Evolutionary conservation across 2,113 vertebrate species (phyloP).

Genomic region (Shinisaurus crocodilurus): DNA sequence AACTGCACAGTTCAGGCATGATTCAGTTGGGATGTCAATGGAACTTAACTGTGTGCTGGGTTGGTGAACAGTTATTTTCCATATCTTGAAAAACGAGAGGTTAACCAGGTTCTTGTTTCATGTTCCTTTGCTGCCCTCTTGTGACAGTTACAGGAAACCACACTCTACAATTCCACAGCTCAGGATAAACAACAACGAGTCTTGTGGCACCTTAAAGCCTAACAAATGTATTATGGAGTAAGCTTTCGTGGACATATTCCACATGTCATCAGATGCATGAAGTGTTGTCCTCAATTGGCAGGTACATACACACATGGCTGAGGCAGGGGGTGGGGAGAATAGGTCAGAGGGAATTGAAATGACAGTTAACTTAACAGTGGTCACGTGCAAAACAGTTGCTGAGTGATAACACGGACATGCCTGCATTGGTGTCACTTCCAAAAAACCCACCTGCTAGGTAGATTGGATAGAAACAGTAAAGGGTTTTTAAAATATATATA

Average conservation of each 20-base stretch:
- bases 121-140: constrained; percentile 68
- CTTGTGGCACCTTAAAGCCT: too few species aligned
- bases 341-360: too few species aligned
- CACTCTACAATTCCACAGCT: neutral
- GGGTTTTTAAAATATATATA: neutral
- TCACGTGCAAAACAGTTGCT: too few species aligned
- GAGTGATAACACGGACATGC: too few species aligned
- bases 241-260: too few species aligned
- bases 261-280: too few species aligned
- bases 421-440: neutral
- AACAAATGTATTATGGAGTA: too few species aligned
- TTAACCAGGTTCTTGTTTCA: neutral
- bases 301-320: too few species aligned
- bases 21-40: neutral
- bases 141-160: constrained; percentile 30
- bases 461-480: neutral
- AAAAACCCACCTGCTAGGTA: neutral
- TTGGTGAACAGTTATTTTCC: neutral
- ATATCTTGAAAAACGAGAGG: neutral
- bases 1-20: neutral
- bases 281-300: too few species aligned
- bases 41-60: neutral
- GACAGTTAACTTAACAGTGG: too few species aligned
- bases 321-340: too few species aligned
- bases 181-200: neutral